Percentiles rank a stretch among this genome's conserved stretches.
Evolutionary conservation across 1,140 invertebrate genomes (phyloP).

Genomic region (Drosophila takahashii): DNA sequence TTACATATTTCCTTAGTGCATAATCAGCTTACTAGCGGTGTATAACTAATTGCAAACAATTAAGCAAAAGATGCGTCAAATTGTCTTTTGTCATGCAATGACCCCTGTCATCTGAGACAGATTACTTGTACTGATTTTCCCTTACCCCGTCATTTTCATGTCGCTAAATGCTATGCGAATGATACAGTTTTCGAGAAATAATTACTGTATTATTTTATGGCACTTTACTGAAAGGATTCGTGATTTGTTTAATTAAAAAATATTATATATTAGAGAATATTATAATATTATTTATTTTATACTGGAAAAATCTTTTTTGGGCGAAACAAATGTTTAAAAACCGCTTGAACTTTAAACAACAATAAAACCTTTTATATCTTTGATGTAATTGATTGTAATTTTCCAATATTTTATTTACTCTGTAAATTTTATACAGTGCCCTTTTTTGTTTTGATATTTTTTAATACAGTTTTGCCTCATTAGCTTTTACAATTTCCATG

Average conservation of each 20-base stretch:
- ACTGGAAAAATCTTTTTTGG: too few relatives aligned
- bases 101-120: slow-evolving; percentile 9
- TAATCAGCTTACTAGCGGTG: slow-evolving; percentile 50
- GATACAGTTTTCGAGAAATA: neutral
- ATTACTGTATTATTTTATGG: neutral
- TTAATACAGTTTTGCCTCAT: neutral
- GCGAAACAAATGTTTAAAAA: too few relatives aligned
- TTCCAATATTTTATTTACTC: neutral
- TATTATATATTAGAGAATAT: neutral
- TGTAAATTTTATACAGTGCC: too few relatives aligned
- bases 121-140: neutral
- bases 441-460: neutral
- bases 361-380: too few relatives aligned
- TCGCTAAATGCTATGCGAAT: slow-evolving; percentile 1
- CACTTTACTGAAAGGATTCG: neutral
- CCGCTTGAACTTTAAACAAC: too few relatives aligned
- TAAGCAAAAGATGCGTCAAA: slow-evolving; percentile 49
- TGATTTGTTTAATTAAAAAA: neutral
- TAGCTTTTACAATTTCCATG: slow-evolving; percentile 19
- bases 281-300: neutral
- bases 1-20: slow-evolving; percentile 28
- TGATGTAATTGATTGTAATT: neutral
- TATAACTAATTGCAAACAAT: slow-evolving; percentile 68
- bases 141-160: slow-evolving; percentile 3
- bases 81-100: slow-evolving; percentile 49